These are phyloP conservation scores for Pachyrhynchus sulphureomaculatus DNA, from an alignment of 1,140 invertebrate genomes.

Conservation along the genomic window DNA sequence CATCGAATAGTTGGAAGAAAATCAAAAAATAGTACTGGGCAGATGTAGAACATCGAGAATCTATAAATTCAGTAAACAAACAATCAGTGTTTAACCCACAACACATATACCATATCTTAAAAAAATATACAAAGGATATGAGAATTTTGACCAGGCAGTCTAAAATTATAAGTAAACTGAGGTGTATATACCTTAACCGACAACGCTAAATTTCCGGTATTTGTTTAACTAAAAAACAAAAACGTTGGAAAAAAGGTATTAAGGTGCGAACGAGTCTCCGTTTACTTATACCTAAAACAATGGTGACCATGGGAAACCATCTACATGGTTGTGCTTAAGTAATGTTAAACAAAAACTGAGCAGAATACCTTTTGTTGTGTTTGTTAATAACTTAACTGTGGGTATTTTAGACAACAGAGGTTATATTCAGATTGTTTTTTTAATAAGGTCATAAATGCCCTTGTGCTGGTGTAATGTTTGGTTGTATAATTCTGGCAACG, in stretches of 20 bases:
- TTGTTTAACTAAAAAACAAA: constrained; percentile 1
- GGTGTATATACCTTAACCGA: neutral
- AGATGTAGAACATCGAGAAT: no score
- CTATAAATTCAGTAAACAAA: no score
- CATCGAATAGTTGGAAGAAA: no score
- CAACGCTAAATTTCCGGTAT: neutral
- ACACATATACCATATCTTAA: no score
- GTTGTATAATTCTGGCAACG: neutral
- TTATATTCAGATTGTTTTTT: neutral
- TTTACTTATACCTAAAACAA: constrained; percentile 1
- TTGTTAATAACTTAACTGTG: constrained; percentile 5
- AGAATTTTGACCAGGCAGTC: no score
- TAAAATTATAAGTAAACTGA: neutral
- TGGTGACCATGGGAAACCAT: constrained; percentile 10
- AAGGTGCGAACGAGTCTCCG: constrained; percentile 14
- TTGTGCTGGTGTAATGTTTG: neutral
- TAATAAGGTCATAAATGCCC: neutral
- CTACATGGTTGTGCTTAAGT: constrained; percentile 21
- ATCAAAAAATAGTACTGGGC: no score
- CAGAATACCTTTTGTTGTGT: constrained; percentile 5
- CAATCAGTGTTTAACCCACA: no score
- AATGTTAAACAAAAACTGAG: constrained; percentile 25
- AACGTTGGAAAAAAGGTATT: neutral
- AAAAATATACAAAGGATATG: no score
- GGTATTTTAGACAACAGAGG: neutral